Evolutionary conservation across 2,888 invertebrate species (phyloP), one percentile per base, ranked within the genome.

Genomic region (Dinocampus coccinellae): DNA sequence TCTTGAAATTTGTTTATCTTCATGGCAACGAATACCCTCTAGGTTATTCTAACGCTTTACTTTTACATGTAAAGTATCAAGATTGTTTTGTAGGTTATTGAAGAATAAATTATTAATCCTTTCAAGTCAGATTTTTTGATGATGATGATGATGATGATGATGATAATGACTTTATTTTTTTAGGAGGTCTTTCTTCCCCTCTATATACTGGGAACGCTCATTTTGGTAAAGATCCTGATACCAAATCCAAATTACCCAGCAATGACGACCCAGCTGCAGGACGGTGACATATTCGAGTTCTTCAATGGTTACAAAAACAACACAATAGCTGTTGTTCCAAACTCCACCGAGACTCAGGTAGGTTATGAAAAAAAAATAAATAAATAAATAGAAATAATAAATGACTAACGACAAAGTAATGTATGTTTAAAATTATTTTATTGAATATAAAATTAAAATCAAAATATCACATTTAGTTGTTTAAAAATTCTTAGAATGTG

Each of bases 171-270:
- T 70, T 36, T 57, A 39, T 42, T 57, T 36, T 87, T 89, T 4
- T 89, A 95, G 95, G 95, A 95, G 88, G 90, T 95, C 63, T 89
- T 95, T 75, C 89, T 94, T 74, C 95, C 95, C 1, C 89, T 95
- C 0, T 94, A 94, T 87, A 94, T 93, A 39, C 88, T 95, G 74
- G 92, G 92, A 39, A 92, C 94, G 75, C 89, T 95, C 75, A 93
- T 94, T 77, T 90, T 94, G 81, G 90, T 94, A 77, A 94, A 93
- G 88, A 89, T 93, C 86, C 86, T 92, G 78, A 91, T 93, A 81
- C 93, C 93, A 24, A 93, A 94, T 87, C 93, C 94, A 60, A 92
- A 93, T 88, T 93, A 93, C 85, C 93, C 93, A 0, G 91, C 91
- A 78, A 92, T 93, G 82, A 89, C 90, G 73, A 90, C 90, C 69